Evolutionary conservation across 2,113 vertebrate species (phyloP), one percentile per base, ranked within the genome.

Genomic region (Prionailurus bengalensis): DNA sequence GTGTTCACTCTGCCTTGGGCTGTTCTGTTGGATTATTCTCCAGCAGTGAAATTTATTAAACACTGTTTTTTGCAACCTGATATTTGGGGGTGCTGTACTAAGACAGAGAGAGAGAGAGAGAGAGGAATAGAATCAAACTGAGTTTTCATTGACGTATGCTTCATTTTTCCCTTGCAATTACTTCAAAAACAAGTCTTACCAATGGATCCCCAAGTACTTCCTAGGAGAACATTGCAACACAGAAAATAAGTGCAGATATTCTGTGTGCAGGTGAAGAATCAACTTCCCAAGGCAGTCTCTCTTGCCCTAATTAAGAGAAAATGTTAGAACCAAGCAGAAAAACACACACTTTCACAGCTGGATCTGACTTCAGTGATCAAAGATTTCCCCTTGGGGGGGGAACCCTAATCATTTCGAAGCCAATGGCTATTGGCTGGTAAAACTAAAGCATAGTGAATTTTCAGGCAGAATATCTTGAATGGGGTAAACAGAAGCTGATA

Each of bases 281-380:
- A 79, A 71, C 92, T 97, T 82, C 27, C 48, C 39, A 92, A 88
- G 31, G 61, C 53, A 27, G 45, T 90, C 42, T 94, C 71, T 82
- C 90, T 74, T 91, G n/a, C 36, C 73, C 66, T 96, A 96, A 98
- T 97, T 97, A 85, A 97, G 81, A 92, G 61, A 85, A 96, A 96
- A 92, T 78, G 39, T 96, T 92, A 96, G 91, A 81, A 68, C 12
- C 4, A 14, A 36, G 68, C 21, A 96, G 63, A 36, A 61, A 95
- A 96, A 80, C 31, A 68, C 15, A 95, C 19, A 74, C 84, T 96
- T 95, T 96, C 92, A 95, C 11, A 8, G 70, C 82, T 85, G 55
- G 58, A 68, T 92, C 88, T 95, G 71, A 13, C 71, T 79, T 68
- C 12, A n/a, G 45, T 92, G 87, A 96, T 96, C 92, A 96, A 96